Conservation (phyloP, 2,113 vertebrate genomes). For the Malurus melanocephalus region DNA sequence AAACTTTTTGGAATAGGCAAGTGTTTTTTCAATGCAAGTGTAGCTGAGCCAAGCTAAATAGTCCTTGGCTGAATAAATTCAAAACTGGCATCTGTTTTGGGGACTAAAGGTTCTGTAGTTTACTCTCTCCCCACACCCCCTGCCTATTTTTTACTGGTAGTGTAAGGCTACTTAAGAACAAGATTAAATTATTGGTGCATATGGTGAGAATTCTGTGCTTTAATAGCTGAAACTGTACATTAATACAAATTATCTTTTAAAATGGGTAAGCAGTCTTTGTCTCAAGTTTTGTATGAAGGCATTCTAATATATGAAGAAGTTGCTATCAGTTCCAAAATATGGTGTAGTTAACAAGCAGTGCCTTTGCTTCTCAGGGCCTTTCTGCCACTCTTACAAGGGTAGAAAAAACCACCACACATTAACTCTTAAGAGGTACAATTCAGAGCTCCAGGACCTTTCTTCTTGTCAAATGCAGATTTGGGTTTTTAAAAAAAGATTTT, state of each 20-base stretch:
- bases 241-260: slow-evolving; percentile 14
- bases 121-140: background rate
- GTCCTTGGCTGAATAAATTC: slow-evolving; percentile 69
- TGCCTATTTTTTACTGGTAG: slow-evolving; percentile 54
- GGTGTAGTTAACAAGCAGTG: background rate
- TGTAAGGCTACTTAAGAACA: slow-evolving; percentile 58
- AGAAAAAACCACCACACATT: background rate
- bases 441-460: background rate
- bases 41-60: slow-evolving; percentile 77
- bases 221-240: background rate
- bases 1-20: slow-evolving; percentile 74
- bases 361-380: background rate
- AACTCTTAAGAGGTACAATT: background rate
- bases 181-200: slow-evolving; percentile 58
- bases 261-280: slow-evolving; percentile 11
- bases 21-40: slow-evolving; percentile 68
- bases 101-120: slow-evolving; percentile 68
- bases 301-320: background rate
- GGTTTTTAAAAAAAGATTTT: background rate
- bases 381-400: background rate
- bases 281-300: background rate
- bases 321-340: background rate
- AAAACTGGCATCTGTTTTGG: slow-evolving; percentile 73
- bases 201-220: slow-evolving; percentile 28
- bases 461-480: background rate